A percentile compares a stretch with the other conserved stretches of the same genome.
These are phyloP conservation scores for Cataglyphis hispanica DNA, from an alignment of 1,140 invertebrate species.

Conservation along the genomic window DNA sequence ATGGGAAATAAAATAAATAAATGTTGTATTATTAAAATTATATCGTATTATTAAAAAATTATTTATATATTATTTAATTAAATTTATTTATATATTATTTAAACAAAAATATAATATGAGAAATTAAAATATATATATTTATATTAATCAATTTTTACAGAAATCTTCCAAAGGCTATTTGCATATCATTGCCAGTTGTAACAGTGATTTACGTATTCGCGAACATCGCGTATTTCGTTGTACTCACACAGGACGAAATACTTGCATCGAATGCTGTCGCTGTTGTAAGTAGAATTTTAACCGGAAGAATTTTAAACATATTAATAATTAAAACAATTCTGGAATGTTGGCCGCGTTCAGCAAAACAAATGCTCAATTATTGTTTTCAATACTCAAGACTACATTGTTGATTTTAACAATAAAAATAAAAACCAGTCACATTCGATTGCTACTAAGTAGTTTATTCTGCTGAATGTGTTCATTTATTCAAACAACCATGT, in stretches of 20 bases:
- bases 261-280: slow-evolving; percentile 96
- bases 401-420: too few relatives aligned
- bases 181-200: slow-evolving; percentile 96
- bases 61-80: slow-evolving; percentile 22
- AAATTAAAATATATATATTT: neutral
- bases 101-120: neutral
- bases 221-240: slow-evolving; percentile 97
- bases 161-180: slow-evolving; percentile 97
- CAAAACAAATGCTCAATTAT: too few relatives aligned
- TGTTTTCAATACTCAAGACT: too few relatives aligned
- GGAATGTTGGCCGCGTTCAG: neutral
- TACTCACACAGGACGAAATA: slow-evolving; percentile 94
- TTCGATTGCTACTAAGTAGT: too few relatives aligned
- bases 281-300: slow-evolving; percentile 96
- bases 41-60: neutral
- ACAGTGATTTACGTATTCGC: slow-evolving; percentile 97
- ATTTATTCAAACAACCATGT: neutral
- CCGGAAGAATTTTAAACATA: too few relatives aligned
- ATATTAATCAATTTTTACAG: slow-evolving; percentile 84
- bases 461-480: too few relatives aligned
- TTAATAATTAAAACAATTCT: neutral
- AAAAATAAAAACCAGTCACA: too few relatives aligned
- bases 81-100: slow-evolving; percentile 22
- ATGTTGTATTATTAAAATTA: neutral
- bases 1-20: neutral